Base-by-base conservation (phyloP, 2,113 vertebrate genomes). In the Spheniscus mendiculus region DNA sequence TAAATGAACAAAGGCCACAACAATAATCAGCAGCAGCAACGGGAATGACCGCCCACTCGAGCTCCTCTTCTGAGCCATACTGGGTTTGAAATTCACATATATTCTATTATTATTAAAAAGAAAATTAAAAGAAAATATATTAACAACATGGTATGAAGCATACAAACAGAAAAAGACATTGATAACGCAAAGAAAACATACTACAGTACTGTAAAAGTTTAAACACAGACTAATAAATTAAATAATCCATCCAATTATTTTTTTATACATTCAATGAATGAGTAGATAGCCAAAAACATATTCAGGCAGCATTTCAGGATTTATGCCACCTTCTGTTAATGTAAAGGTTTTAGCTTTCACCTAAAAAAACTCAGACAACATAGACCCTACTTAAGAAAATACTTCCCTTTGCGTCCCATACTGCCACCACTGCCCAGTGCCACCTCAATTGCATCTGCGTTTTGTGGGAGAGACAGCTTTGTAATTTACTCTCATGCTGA, bases 51-150 rank as follows among this genome's bases (percentile, higher is more conserved):
- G 87, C 22, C 95, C 97, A 55, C 89, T 97, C 3, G 61, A 76
- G 36, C 8, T 84, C 82, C 92, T 98, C 95, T 97, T 99, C 90
- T 98, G 98, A 71, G 98, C 98, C 99, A 99, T 99, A 80, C 40
- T 93, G 66, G 16, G 5, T 38, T 53, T 14, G 6, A 93, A 93
- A 92, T 76, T 81, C 50, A 63, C 42, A 38, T 81, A 32, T 66
- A 81, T 15, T 66, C 93, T 91, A 52, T 12, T 45, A 76, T 12
- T 30, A 42, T 30, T 71, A 58, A 72, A 83, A 83, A 85, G 34
- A 76, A 83, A 86, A 85, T 63, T 13, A 56, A 65, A 89, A 91
- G 18, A 45, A 74, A 76, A 56, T 7, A 38, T 25, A 53, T 92
- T 53, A 93, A 14, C 38, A 80, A 69, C 3, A n/a, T 11, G 11